Evolutionary conservation across 2,113 vertebrate genomes (phyloP), one percentile per base, ranked within the genome.

Genomic region (Telmatochromis sp.): DNA sequence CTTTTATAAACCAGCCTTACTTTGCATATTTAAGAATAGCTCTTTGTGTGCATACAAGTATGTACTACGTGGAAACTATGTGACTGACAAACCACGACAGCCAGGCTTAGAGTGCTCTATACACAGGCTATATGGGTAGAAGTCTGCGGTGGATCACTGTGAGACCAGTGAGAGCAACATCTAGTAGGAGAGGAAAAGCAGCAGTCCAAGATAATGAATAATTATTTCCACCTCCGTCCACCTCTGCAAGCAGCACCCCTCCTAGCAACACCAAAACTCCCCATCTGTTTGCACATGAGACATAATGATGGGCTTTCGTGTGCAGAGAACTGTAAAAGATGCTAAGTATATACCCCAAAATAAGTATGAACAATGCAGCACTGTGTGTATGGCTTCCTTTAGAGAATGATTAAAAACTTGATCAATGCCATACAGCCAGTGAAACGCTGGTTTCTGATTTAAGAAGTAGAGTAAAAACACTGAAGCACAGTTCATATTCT

Each of bases 221-320:
- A 88, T 89, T 89, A 93, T 84, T 89, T 90, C 83, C 81, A 91
- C 49, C 68, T 83, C 55, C 89, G 75, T 58, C 80, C 84, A 80
- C 23, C 10, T 87, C 82, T 83, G 80, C 14, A 79, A 42, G 40
- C 54, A 83, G 85, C 75, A 68, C 73, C 85, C 65, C 87, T 87
- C 89, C 81, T 81, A 87, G 90, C 85, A 86, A 88, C 92, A 89
- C 86, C 21, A 81, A 89, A 89, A 88, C 75, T 81, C 83, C 81
- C 70, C 63, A 55, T 83, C 9, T 87, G 89, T 91, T 90, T 91
- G 83, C 81, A 88, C 80, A 89, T 21, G 45, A 89, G 80, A 82
- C 83, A 89, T 94, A 95, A 94, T 94, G 80, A 94, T 26, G 78
- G 87, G 79, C 87, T 92, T 88, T 90, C 81, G 86, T 88, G 84